Evolutionary conservation across 2,797 vertebrate genomes (phyloP).

Genomic region (Zenarchopterus dispar): DNA sequence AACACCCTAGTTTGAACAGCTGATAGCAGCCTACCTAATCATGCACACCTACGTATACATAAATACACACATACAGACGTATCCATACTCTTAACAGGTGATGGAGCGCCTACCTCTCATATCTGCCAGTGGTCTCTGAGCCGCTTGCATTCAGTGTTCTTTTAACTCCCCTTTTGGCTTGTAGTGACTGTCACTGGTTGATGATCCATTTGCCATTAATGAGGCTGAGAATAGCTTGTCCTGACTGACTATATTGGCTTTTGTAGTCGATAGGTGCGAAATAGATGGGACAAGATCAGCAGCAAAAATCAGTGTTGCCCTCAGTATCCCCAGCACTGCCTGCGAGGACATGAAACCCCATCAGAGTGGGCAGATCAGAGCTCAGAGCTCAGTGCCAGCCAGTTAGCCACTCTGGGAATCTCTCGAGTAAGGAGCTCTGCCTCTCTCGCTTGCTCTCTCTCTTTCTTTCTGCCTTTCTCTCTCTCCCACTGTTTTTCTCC

Average conservation of each 20-base stretch:
- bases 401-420: constrained; percentile 70
- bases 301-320: constrained; percentile 52
- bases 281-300: constrained; percentile 45
- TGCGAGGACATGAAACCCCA: constrained; percentile 70
- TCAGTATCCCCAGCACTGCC: constrained; percentile 62
- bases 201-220: constrained; percentile 65
- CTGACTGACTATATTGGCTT: constrained; percentile 28
- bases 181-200: constrained; percentile 41
- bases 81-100: constrained; percentile 1
- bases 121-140: constrained; percentile 65
- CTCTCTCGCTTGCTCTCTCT: constrained; percentile 47
- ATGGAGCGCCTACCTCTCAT: constrained; percentile 83
- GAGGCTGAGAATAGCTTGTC: constrained; percentile 39
- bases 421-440: constrained; percentile 58
- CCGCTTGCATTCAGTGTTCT: constrained; percentile 42
- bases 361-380: constrained; percentile 69
- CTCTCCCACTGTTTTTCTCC: constrained; percentile 22
- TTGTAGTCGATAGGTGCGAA: constrained; percentile 25
- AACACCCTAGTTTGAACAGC: constrained; percentile 23
- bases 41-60: neutral
- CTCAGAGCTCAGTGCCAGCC: constrained; percentile 71
- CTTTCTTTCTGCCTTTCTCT: constrained; percentile 34
- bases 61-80: constrained; percentile 10
- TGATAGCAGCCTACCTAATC: constrained; percentile 20
- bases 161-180: constrained; percentile 61